Evolutionary conservation across 2,888 invertebrate species (phyloP).

Genomic region (Crossocerus cetratus): DNA sequence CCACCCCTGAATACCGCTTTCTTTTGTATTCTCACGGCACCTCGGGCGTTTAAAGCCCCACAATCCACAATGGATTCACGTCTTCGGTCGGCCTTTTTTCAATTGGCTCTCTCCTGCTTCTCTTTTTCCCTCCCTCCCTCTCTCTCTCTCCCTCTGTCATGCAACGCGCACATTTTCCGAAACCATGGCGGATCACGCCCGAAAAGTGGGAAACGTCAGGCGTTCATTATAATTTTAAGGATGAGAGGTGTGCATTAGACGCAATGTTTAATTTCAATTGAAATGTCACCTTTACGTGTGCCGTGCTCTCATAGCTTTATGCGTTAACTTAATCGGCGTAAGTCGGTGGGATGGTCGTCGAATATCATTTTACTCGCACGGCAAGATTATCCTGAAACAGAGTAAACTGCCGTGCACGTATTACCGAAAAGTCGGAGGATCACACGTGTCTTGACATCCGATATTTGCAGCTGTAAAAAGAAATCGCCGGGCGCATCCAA

Average conservation of each 20-base stretch:
- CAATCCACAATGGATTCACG: slow-evolving; percentile 1
- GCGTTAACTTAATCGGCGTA: not conserved
- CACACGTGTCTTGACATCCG: not conserved
- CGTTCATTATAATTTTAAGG: too few species aligned
- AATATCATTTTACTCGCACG: not conserved
- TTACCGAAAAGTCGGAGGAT: not conserved
- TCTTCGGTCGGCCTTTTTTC: slow-evolving; percentile 1
- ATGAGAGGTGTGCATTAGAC: too few species aligned
- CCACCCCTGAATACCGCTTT: slow-evolving; percentile 6
- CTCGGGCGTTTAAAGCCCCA: not conserved
- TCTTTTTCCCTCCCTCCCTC: too few species aligned
- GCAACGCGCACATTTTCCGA: too few species aligned
- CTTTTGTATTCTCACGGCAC: slow-evolving; percentile 13
- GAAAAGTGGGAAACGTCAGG: too few species aligned
- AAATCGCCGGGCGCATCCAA: not conserved
- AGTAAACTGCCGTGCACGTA: not conserved
- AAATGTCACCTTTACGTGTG: not conserved
- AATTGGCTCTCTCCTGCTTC: not conserved
- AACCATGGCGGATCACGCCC: too few species aligned
- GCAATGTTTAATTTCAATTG: not conserved
- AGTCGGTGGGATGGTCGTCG: not conserved
- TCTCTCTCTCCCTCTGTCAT: too few species aligned
- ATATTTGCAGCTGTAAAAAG: slow-evolving; percentile 3
- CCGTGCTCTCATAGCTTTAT: not conserved
- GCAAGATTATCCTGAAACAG: not conserved